Base-by-base conservation (phyloP, 2,113 vertebrate genomes). In the Sterna hirundo region DNA sequence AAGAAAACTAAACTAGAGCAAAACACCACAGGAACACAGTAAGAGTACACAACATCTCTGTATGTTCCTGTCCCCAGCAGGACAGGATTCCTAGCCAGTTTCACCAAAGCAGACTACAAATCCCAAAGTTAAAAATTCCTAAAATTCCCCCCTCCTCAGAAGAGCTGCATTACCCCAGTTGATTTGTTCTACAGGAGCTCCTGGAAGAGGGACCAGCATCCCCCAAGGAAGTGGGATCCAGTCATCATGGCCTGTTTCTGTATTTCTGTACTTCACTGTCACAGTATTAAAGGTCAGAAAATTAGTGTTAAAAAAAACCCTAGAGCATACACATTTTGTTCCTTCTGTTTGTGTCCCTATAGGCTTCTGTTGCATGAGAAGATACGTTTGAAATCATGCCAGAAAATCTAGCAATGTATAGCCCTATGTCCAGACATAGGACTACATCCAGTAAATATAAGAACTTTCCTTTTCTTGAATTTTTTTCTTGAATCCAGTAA, bases 1-100 rank as follows among this genome's bases (percentile, higher is more conserved):
- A 94, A 89, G 70, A 95, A 74, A 83, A 65, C 65, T 89, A 34
- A 71, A 70, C 18, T 52, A 69, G 64, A 93, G 52, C 27, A 79
- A 88, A 95, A 70, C 40, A 55, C 36, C 32, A 34, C 30, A 49
- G 21, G 30, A 80, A 23, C 4, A 32, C 17, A 64, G 16, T 54
- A 60, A 70, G 15, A 64, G 7, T 32, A 75, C 26, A n/a, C 10
- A 65, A 34, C 14, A 34, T 27, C 23, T 75, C n/a, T 38, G 38
- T 42, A 27, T 71, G 6, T 47, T 87, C 19, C 38, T 68, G 15
- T 46, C 30, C 23, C 18, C 66, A 27, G 17, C 15, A 76, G 27
- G 29, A 76, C 27, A 81, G 21, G 18, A 61, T 32, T 61, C 30
- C 40, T 42, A 65, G 11, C 7, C 25, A 38, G 14, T 80, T 76